Evolutionary conservation across 2,888 invertebrate species (phyloP), one percentile per base, ranked within the genome.

Genomic region (Kuschelorhynchus macadamiae): DNA sequence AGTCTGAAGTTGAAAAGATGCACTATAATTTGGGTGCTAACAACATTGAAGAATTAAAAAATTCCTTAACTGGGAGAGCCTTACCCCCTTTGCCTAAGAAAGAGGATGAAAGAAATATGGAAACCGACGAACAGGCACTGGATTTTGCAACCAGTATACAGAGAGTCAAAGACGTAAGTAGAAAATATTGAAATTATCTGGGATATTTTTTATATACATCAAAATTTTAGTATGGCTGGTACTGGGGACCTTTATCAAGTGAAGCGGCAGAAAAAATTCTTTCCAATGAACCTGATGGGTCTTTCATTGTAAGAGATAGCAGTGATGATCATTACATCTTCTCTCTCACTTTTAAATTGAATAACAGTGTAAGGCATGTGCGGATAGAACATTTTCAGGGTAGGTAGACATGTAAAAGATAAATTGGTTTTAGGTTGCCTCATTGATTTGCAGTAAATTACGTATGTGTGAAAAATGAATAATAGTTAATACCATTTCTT

Each of bases 301-400:
- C 96, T 12, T 96, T 96, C 81, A 94, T 96, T 74, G 96, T 96
- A 11, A 89, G 96, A 71, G 96, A 96, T 81, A 95, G 95, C 83
- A 95, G 95, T 78, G 96, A 96, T 83, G 94, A 96, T 84, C 95
- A 95, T 85, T 96, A 96, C 84, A 96, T 96, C 80, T 96, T 96
- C 85, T 96, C 96, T 49, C 86, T 96, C 76, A 95, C 96, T 21
- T 96, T 96, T 85, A 96, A 96, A 84, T 86, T 96, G 72, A 95
- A 96, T 84, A 94, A 94, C 78, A 89, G 90, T 79, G 91, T 96
- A 76, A 88, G 96, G 71, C 96, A 96, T 84, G 96, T 96, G 70
- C 88, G 96, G 82, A 96, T 96, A 83, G 96, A 96, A 84, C 96
- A 96, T 81, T 95, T 96, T 86, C 95, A 96, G 88, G 96, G 95